Percentiles rank a stretch among this genome's conserved stretches.
phyloP scores from a whole-genome alignment of 2,113 vertebrate genomes.

The Hippoglossus stenolepis region DNA sequence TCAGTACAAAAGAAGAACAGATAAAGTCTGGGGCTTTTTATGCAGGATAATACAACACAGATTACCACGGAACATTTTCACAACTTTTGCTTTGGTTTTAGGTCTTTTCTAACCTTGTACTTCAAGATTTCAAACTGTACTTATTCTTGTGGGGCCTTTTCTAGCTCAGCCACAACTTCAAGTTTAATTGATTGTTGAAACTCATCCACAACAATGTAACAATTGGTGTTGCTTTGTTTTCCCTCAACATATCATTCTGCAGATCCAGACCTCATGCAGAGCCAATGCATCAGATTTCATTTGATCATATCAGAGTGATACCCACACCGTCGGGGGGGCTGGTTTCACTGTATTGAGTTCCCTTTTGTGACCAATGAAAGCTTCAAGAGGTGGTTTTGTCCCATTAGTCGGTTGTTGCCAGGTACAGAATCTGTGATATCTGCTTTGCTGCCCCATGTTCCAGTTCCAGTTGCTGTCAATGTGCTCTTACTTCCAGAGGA shows the following conservation, averaged over 20 bases:
- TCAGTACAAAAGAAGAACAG: not conserved
- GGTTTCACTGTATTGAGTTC: conserved; percentile 54
- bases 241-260: not conserved
- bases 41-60: not conserved
- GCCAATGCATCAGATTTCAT: conserved; percentile 39
- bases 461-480: not conserved
- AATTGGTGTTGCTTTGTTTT: not conserved
- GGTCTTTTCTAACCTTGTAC: not conserved
- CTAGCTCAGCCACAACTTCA: not conserved
- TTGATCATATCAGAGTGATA: conserved; percentile 22
- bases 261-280: not conserved
- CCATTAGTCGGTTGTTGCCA: conserved; percentile 2
- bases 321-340: not conserved
- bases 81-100: not conserved
- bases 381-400: conserved; percentile 15
- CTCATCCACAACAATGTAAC: not conserved
- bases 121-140: not conserved
- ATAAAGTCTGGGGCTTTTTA: not conserved
- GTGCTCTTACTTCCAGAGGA: not conserved
- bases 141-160: not conserved
- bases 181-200: not conserved
- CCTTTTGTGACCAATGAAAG: conserved; percentile 30
- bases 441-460: not conserved
- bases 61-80: not conserved
- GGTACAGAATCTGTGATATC: conserved; percentile 30